Base-by-base conservation (phyloP, 2,888 invertebrate genomes). In the Drosophila kokeensis region DNA sequence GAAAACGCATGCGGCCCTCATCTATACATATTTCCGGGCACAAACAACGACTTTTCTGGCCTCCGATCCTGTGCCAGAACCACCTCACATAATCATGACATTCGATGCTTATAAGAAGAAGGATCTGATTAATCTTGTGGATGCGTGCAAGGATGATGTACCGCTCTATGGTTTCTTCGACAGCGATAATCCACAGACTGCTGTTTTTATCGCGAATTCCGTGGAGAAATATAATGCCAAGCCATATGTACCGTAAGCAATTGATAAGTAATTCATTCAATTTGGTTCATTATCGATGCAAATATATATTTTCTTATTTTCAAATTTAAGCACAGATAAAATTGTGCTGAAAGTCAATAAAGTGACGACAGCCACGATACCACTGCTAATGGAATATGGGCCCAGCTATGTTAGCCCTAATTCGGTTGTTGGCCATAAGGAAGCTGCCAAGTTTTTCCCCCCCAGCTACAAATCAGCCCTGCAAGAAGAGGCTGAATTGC, bases 101-200 rank as follows among this genome's bases (percentile, higher is more conserved):
- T 96, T 95, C 89, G 95, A 96, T 58, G 95, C 95, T 4, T 94
- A 94, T 89, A 96, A 96, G 91, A 94, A 96, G 7, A 94, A 94
- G 66, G 95, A 95, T 57, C 94, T 96, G 45, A 93, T 95, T 15
- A 93, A 94, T 30, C 90, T 95, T 1, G 94, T 94, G 76, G 82
- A 93, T 29, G 92, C 94, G 13, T 94, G 94, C 66, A 87, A 89
- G 2, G 92, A 94, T 0, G 94, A 95, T n/a, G 92, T 97, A 8
- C 93, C 96, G 49, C 93, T 94, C 42, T 95, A 95, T 83, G 97
- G 96, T 0, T 96, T 95, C 92, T 97, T 96, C 89, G 95, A 95
- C 1, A 95, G 94, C 74, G 94, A 94, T 48, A 94, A 94, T 76
- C 93, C 95, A 0, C 93, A 94, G 0, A 94, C 94, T 8, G 95